Base-by-base conservation (phyloP, 2,113 vertebrate genomes). In the Callocephalon fimbriatum region DNA sequence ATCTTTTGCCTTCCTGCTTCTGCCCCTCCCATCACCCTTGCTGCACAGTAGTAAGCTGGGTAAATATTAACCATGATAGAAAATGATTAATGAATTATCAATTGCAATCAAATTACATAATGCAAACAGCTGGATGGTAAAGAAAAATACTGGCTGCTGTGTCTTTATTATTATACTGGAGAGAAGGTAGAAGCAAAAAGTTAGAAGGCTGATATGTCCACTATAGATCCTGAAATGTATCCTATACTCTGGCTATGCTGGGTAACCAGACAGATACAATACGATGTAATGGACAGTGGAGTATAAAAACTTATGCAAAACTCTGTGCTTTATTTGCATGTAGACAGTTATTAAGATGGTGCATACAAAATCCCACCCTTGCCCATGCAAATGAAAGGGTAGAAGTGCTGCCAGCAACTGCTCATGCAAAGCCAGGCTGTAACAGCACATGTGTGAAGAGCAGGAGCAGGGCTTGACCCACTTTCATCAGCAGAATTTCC, bases 61-160 rank as follows among this genome's bases (percentile, higher is more conserved):
- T n/a, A n/a, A n/a, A n/a, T n/a, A n/a, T n/a, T n/a, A n/a, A n/a
- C n/a, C n/a, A n/a, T n/a, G n/a, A n/a, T n/a, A n/a, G n/a, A n/a
- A n/a, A n/a, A n/a, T n/a, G n/a, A n/a, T n/a, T n/a, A n/a, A n/a
- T n/a, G n/a, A n/a, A n/a, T n/a, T n/a, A n/a, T n/a, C n/a, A n/a
- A n/a, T n/a, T n/a, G n/a, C n/a, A n/a, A n/a, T n/a, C n/a, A n/a
- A n/a, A n/a, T n/a, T n/a, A n/a, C n/a, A n/a, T n/a, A n/a, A n/a
- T n/a, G n/a, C n/a, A n/a, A n/a, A n/a, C n/a, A n/a, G n/a, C n/a
- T n/a, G n/a, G n/a, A n/a, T n/a, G n/a, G n/a, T n/a, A n/a, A n/a
- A n/a, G 86, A 91, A 95, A 96, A 96, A 58, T 91, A 96, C 90
- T 80, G 92, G 91, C 66, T 94, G 44, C 6, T 54, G 14, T 73